Percentiles rank a stretch among this genome's conserved stretches.
phyloP scores from a whole-genome alignment of 92 coral and sea anemone genomes.

The Epizoanthus stellaris region DNA sequence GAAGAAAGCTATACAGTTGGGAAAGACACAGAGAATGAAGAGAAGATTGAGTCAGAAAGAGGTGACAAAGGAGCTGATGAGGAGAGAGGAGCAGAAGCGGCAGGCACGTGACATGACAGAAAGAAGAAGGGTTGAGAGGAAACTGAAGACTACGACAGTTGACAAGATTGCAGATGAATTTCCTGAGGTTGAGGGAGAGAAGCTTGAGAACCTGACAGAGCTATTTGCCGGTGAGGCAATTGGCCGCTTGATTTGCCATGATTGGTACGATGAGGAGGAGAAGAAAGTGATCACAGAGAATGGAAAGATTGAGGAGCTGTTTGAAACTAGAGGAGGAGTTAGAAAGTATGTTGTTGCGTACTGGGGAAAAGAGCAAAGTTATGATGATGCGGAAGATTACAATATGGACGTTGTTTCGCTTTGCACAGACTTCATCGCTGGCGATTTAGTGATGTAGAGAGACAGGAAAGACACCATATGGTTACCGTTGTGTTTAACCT shows the following conservation, averaged over 20 bases:
- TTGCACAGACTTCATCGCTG: neutral
- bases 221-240: slow-evolving; percentile 1
- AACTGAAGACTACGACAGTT: neutral
- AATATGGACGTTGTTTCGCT: neutral
- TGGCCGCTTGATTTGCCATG: slow-evolving; percentile 8
- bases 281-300: neutral
- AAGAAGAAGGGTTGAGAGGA: neutral
- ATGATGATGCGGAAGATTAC: neutral
- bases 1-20: neutral
- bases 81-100: slow-evolving; percentile 22
- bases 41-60: neutral
- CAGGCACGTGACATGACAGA: neutral
- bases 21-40: neutral
- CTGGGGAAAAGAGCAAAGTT: neutral
- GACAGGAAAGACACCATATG: neutral
- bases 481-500: too few relatives aligned
- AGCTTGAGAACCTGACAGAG: neutral
- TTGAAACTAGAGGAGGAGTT: neutral
- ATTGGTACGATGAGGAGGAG: slow-evolving; percentile 3
- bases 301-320: slow-evolving; percentile 2
- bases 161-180: slow-evolving; percentile 9
- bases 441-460: neutral
- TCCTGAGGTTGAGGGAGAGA: neutral
- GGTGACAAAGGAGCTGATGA: neutral
- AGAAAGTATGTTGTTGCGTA: neutral